These are phyloP conservation scores for Lepus timidus DNA, from an alignment of 2,113 vertebrate genomes.

Conservation along the genomic window DNA sequence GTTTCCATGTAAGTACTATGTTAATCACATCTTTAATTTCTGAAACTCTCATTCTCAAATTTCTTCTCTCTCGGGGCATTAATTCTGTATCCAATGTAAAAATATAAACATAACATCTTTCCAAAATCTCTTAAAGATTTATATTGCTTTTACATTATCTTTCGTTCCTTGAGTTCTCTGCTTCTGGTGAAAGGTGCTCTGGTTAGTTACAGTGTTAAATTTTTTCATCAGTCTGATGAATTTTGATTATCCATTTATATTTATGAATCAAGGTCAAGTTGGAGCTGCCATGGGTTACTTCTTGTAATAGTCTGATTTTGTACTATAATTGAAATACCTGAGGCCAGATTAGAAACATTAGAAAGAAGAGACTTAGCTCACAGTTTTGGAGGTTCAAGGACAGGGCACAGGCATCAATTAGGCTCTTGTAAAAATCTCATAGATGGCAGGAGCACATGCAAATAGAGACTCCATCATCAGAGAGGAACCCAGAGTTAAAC, in stretches of 20 bases:
- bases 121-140: not conserved
- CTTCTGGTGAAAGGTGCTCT: conserved; percentile 15
- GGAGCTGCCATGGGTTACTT: not conserved
- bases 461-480: too few species aligned
- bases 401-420: too few species aligned
- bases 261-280: not conserved
- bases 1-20: not conserved
- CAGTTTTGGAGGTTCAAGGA: too few species aligned
- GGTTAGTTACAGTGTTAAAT: not conserved
- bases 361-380: too few species aligned
- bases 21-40: conserved; percentile 1
- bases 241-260: conserved; percentile 33
- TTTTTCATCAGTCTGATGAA: not conserved
- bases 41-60: conserved; percentile 16
- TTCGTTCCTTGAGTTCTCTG: not conserved
- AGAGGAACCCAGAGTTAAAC: not conserved
- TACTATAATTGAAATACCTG: too few species aligned
- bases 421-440: too few species aligned
- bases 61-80: not conserved
- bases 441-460: too few species aligned
- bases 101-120: not conserved
- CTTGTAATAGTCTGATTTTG: not conserved
- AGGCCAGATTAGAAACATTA: too few species aligned
- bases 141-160: not conserved
- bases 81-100: not conserved